Percentiles rank a stretch among this genome's conserved stretches.
Evolutionary conservation across 2,113 vertebrate genomes (phyloP).

Genomic region (Lagopus muta): DNA sequence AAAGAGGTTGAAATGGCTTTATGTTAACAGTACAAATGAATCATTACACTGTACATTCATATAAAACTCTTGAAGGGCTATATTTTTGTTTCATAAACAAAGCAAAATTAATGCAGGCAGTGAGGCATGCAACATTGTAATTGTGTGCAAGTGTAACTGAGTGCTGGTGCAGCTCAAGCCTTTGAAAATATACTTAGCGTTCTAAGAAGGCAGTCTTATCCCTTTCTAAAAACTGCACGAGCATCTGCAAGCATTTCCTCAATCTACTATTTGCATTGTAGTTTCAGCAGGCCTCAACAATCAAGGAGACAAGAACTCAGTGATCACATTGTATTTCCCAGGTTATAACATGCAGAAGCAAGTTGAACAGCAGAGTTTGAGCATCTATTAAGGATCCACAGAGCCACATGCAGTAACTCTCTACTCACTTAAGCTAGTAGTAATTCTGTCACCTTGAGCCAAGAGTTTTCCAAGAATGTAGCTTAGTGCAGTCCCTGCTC

Average conservation of each 20-base stretch:
- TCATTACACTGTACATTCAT: slow-evolving; percentile 3
- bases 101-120: slow-evolving; percentile 7
- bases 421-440: neutral
- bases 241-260: neutral
- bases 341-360: neutral
- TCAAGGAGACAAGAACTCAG: neutral
- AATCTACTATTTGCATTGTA: neutral
- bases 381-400: neutral
- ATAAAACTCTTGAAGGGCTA: neutral
- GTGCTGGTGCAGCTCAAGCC: neutral
- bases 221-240: neutral
- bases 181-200: neutral
- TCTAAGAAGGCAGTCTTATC: neutral
- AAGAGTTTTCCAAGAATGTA: neutral
- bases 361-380: neutral
- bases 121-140: neutral
- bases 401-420: neutral
- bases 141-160: neutral
- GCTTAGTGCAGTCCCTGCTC: neutral
- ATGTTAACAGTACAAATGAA: neutral
- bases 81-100: neutral
- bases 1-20: slow-evolving; percentile 58
- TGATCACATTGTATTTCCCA: neutral
- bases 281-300: neutral
- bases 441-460: neutral